phyloP scores from a whole-genome alignment of 2,797 vertebrate genomes.

The Pantherophis vulpinus region DNA sequence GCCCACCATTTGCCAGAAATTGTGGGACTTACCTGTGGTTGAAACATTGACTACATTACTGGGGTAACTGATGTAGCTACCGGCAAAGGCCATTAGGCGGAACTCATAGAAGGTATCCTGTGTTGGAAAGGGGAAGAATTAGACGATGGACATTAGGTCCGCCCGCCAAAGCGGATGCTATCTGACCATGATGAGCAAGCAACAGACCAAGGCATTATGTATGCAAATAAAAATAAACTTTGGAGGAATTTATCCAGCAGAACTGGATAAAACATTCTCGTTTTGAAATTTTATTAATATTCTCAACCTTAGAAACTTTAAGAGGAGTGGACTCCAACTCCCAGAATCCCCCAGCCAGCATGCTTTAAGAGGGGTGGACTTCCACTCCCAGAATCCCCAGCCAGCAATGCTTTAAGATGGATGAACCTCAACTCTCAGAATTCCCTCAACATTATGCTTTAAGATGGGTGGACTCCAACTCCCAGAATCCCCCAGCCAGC shows the following conservation, averaged over 20 bases:
- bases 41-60: conserved; percentile 87
- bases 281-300: background rate
- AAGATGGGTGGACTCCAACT: too few relatives aligned
- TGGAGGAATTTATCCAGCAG: background rate
- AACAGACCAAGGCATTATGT: background rate
- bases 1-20: background rate
- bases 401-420: accelerated
- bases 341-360: too few relatives aligned
- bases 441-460: accelerated
- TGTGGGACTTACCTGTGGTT: conserved; percentile 77
- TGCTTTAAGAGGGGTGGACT: background rate
- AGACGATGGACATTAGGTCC: background rate
- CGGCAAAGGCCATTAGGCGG: conserved; percentile 85
- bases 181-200: background rate
- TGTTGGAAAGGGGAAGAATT: background rate
- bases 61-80: conserved; percentile 83
- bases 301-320: background rate
- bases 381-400: too few relatives aligned
- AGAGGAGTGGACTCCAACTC: background rate
- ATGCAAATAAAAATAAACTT: background rate
- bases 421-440: too few relatives aligned
- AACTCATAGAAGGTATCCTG: conserved; percentile 90
- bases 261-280: background rate
- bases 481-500: too few relatives aligned
- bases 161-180: background rate